A percentile compares a stretch with the other conserved stretches of the same genome.
These are phyloP conservation scores for Astropecten irregularis DNA, from an alignment of 53 echinoderm and acorn worm genomes.

Conservation along the genomic window DNA sequence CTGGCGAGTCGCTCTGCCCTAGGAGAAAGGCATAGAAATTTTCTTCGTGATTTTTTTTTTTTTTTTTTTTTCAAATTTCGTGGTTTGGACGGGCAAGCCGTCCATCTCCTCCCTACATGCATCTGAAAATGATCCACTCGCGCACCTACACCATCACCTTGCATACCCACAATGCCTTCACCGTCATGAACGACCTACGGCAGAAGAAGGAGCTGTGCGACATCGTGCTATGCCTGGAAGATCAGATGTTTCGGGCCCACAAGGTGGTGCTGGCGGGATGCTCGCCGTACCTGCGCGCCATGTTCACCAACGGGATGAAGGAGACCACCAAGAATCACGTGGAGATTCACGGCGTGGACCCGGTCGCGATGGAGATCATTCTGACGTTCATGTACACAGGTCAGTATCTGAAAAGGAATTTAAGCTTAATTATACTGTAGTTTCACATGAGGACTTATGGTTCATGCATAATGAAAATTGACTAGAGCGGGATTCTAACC, in stretches of 20 bases:
- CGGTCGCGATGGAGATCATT: conserved; percentile 99
- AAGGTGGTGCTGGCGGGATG: conserved; percentile 97
- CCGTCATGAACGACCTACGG: conserved; percentile 93
- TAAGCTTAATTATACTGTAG: not conserved
- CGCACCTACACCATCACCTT: conserved; percentile 90
- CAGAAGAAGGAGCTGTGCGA: conserved; percentile 87
- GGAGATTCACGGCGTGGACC: conserved; percentile 96
- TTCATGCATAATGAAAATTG: too few species aligned
- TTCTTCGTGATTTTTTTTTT: too few species aligned
- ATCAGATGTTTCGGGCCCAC: conserved; percentile 89
- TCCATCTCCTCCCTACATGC: too few species aligned
- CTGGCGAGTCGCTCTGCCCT: too few species aligned
- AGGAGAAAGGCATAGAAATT: too few species aligned
- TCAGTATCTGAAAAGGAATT: not conserved
- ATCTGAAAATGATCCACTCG: conserved; percentile 84
- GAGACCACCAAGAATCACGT: conserved; percentile 90
- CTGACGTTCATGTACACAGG: conserved; percentile 98
- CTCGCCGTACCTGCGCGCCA: conserved; percentile 96
- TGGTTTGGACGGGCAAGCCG: too few species aligned
- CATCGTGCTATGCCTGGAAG: conserved; percentile 85
- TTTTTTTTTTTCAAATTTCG: too few species aligned
- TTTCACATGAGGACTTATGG: too few species aligned
- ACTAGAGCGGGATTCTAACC: too few species aligned
- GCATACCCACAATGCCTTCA: conserved; percentile 92
- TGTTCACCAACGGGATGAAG: conserved; percentile 99